Evolutionary conservation across 1,140 invertebrate genomes (phyloP).

Genomic region (Cyphomyrmex costatus): DNA sequence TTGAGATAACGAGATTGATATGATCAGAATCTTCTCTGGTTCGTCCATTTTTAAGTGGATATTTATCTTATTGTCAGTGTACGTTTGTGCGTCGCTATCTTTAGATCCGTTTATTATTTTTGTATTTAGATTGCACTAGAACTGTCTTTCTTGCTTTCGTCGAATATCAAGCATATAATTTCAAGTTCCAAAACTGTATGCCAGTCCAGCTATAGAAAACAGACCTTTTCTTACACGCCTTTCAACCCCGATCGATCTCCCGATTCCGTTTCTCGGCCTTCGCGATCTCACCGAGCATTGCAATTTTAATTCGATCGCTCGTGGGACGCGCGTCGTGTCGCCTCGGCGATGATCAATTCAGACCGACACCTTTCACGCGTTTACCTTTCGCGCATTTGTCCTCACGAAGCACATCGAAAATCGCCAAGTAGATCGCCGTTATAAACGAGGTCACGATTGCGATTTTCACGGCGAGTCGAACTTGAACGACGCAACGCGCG

Average conservation of each 20-base stretch:
- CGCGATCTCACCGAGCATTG: constrained; percentile 10
- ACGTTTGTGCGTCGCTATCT: constrained; percentile 17
- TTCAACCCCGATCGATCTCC: constrained; percentile 26
- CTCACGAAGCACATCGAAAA: neutral
- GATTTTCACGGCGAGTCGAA: constrained; percentile 18
- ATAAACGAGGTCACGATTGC: constrained; percentile 14
- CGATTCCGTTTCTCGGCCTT: constrained; percentile 28
- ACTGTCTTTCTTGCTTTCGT: too few relatives aligned
- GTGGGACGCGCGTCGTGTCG: neutral
- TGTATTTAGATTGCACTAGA: too few relatives aligned
- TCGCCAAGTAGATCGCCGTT: too few relatives aligned
- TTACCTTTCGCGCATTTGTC: neutral
- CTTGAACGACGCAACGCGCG: neutral
- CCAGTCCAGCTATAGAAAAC: too few relatives aligned
- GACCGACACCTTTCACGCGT: neutral
- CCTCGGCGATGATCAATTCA: constrained; percentile 15
- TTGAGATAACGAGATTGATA: too few relatives aligned
- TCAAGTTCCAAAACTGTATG: too few relatives aligned
- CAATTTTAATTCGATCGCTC: constrained; percentile 6
- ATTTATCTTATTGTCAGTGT: too few relatives aligned
- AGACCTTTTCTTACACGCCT: constrained; percentile 17
- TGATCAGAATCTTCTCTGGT: too few relatives aligned
- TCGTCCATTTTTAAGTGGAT: too few relatives aligned
- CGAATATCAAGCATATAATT: too few relatives aligned
- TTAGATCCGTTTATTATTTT: too few relatives aligned